These are phyloP conservation scores for Drosophila mercatorum DNA, from an alignment of 2,888 invertebrate genomes.

Conservation along the genomic window DNA sequence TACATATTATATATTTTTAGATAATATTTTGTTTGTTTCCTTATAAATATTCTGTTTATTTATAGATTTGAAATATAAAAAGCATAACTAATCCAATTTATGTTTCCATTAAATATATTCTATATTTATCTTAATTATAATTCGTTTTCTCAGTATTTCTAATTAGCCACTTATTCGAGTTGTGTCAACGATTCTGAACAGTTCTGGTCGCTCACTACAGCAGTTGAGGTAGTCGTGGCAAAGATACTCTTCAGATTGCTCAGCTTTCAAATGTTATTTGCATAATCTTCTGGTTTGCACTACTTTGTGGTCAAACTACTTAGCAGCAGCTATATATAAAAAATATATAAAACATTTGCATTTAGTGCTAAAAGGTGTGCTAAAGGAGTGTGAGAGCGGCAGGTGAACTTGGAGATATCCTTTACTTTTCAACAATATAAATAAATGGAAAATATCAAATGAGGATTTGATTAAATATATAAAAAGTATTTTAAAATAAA, in stretches of 20 bases:
- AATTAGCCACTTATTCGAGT: not conserved
- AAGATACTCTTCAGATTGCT: not conserved
- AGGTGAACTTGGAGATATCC: not conserved
- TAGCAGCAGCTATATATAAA: not conserved
- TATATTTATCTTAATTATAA: not conserved
- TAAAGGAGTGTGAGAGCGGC: not conserved
- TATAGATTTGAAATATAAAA: not conserved
- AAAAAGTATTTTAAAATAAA: too few relatives aligned
- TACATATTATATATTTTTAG: not conserved
- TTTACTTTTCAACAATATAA: too few relatives aligned
- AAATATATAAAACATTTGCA: not conserved
- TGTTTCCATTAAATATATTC: not conserved
- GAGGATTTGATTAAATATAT: too few relatives aligned
- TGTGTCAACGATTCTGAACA: not conserved
- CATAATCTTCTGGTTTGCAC: conserved; percentile 10
- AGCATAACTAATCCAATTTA: not conserved
- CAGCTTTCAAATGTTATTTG: not conserved
- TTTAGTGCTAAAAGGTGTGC: conserved; percentile 2
- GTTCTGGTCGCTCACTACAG: not conserved
- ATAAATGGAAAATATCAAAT: too few relatives aligned
- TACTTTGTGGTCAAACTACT: conserved; percentile 2
- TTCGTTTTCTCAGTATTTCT: not conserved
- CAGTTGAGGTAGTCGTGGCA: too few relatives aligned
- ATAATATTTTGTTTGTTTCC: not conserved
- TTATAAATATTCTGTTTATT: not conserved